Percentiles rank a stretch among this genome's conserved stretches.
phyloP scores from a whole-genome alignment of 1,140 invertebrate genomes.

The Notospermus geniculatus region DNA sequence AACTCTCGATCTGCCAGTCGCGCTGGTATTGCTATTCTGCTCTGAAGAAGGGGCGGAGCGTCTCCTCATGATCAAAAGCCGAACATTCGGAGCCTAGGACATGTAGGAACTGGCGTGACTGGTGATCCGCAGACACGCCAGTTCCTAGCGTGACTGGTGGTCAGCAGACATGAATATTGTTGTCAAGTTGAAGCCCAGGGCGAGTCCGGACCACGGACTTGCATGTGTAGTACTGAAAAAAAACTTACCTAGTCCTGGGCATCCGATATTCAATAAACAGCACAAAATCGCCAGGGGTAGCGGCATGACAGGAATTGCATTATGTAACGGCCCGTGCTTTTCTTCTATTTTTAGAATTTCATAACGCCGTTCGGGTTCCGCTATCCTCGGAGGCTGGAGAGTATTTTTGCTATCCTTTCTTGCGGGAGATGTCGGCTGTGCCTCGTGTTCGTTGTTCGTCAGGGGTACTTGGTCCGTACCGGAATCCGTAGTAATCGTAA shows the following conservation, averaged over 20 bases:
- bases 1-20: too few relatives aligned
- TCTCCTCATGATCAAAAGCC: too few relatives aligned
- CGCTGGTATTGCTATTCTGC: too few relatives aligned
- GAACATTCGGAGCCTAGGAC: too few relatives aligned
- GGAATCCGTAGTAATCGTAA: background rate
- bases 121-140: too few relatives aligned
- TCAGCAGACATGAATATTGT: too few relatives aligned
- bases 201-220: too few relatives aligned
- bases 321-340: conserved; percentile 58
- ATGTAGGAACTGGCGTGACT: too few relatives aligned
- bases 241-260: conserved; percentile 59
- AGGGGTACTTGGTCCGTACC: background rate
- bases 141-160: too few relatives aligned
- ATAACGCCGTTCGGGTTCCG: background rate
- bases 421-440: background rate
- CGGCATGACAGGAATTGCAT: conserved; percentile 59
- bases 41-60: too few relatives aligned
- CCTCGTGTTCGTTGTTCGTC: background rate
- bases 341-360: conserved; percentile 55
- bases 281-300: conserved; percentile 55
- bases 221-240: background rate
- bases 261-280: conserved; percentile 57
- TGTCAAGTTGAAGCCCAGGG: too few relatives aligned
- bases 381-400: background rate
- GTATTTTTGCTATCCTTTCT: background rate